Base-by-base conservation (phyloP, 2,113 vertebrate species). In the Philantomba maxwellii region DNA sequence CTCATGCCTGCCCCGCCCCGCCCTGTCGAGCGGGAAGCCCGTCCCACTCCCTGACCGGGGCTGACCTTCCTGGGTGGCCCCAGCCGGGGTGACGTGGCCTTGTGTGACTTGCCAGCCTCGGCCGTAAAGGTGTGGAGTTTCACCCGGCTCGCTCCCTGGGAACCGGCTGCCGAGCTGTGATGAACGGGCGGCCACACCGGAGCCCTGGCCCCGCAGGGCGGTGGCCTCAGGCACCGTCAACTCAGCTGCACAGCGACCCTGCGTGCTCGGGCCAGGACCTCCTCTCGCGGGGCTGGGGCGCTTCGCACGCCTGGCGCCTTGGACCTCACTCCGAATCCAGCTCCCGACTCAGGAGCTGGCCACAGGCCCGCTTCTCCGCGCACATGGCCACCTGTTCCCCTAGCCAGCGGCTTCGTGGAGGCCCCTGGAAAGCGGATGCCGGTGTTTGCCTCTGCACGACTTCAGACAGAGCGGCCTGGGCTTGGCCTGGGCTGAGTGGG, bases 371-470 rank as follows among this genome's bases (percentile, higher is more conserved):
- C 55, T 12, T 9, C 53, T 47, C 8, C 0, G 4, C 2, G 3
- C 11, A 0, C 33, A 4, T 0, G 4, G 45, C 89, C 58, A 15
- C 45, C 57, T 12, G 77, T 64, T 5, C 45, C 47, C 6, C 4
- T 6, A 60, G 45, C 19, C 58, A 26, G 85, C 7, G 30, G 55
- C 88, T 16, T 49, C 15, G 1, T 15, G 30, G 4, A 1, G 25
- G 75, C 23, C 45, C 57, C 84, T 12, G 0, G 3, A 23, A 30
- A 78, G 6, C 0, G 1, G 4, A 7, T 3, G 57, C 14, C 1
- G 1, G 4, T 0, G 0, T 25, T 39, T 3, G 3, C 30, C 19
- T 77, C 13, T 2, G 26, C 17, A 2, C 0, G 2, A 9, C 6
- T 6, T 19, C 0, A 0, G 2, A 15, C 3, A 12, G 2, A 3